phyloP scores from a whole-genome alignment of 2,888 invertebrate genomes.

The Platycheirus albimanus region DNA sequence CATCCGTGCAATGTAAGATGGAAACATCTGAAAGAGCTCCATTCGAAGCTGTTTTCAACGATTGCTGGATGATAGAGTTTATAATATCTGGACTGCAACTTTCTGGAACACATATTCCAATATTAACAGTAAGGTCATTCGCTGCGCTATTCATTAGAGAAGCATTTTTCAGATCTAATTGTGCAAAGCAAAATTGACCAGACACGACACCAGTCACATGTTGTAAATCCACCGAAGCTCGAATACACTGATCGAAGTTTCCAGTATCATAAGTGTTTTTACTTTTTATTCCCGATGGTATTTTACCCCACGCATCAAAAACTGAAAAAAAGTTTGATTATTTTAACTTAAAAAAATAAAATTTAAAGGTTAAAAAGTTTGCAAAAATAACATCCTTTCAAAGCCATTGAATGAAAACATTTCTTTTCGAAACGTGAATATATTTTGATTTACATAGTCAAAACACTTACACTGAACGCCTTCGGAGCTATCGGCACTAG shows the following conservation, averaged over 20 bases:
- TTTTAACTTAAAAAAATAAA: too few relatives aligned
- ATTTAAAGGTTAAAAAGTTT: too few relatives aligned
- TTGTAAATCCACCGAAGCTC: not conserved
- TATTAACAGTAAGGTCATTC: not conserved
- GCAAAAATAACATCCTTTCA: too few relatives aligned
- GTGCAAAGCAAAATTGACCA: conserved; percentile 34
- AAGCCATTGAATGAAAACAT: too few relatives aligned
- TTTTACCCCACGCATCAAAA: conserved; percentile 43
- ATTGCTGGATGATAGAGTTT: conserved; percentile 1
- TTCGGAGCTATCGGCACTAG: not conserved
- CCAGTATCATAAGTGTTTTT: not conserved
- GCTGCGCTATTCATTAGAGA: not conserved
- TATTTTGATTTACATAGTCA: not conserved
- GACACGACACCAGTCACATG: not conserved
- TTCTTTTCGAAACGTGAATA: too few relatives aligned
- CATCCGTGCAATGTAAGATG: conserved; percentile 23
- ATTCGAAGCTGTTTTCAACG: not conserved
- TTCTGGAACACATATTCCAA: conserved; percentile 41
- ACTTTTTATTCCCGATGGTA: conserved; percentile 35
- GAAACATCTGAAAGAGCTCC: conserved; percentile 16
- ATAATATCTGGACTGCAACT: conserved; percentile 21
- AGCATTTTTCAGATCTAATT: not conserved
- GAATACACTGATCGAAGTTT: conserved; percentile 34
- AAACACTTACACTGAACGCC: conserved; percentile 15
- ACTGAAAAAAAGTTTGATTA: conserved; percentile 2